Evolutionary conservation across 2,888 invertebrate species (phyloP).

Genomic region (Lacanobia wlatinum): DNA sequence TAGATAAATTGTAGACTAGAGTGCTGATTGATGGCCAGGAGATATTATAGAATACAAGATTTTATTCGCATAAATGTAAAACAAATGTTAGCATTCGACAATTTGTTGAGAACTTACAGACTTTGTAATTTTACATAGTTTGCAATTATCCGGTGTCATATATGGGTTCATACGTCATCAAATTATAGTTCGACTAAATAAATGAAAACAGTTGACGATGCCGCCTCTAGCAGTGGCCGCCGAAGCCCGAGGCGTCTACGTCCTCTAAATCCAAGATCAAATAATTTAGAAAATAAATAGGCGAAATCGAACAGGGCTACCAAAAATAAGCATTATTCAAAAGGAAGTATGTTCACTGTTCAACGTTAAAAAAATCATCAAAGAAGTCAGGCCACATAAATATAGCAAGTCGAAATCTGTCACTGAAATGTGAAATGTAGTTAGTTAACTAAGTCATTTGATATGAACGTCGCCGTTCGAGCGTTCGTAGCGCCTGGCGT

Average conservation of each 20-base stretch:
- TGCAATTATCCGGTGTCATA: too few species aligned
- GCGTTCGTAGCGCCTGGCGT: slow-evolving; percentile 43
- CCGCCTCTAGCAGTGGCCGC: background rate
- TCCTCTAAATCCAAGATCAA: background rate
- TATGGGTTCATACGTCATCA: too few species aligned
- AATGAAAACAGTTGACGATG: background rate
- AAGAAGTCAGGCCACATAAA: slow-evolving; percentile 25
- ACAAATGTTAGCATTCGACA: too few species aligned
- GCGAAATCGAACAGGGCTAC: background rate
- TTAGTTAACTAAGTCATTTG: slow-evolving; percentile 35
- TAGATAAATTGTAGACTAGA: too few species aligned
- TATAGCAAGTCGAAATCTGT: slow-evolving; percentile 31
- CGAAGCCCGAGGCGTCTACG: background rate
- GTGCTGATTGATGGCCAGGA: too few species aligned
- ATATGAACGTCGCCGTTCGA: slow-evolving; percentile 17
- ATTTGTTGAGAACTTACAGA: too few species aligned
- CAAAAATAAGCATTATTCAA: slow-evolving; percentile 17
- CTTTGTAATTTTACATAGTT: background rate
- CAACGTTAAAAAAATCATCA: slow-evolving; percentile 31
- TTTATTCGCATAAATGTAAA: too few species aligned
- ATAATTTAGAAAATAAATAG: background rate
- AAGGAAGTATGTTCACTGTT: slow-evolving; percentile 3
- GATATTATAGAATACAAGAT: too few species aligned
- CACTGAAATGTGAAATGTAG: slow-evolving; percentile 30
- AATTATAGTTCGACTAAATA: background rate